Conservation (phyloP, 1,140 invertebrate species). For the Anastrepha obliqua region DNA sequence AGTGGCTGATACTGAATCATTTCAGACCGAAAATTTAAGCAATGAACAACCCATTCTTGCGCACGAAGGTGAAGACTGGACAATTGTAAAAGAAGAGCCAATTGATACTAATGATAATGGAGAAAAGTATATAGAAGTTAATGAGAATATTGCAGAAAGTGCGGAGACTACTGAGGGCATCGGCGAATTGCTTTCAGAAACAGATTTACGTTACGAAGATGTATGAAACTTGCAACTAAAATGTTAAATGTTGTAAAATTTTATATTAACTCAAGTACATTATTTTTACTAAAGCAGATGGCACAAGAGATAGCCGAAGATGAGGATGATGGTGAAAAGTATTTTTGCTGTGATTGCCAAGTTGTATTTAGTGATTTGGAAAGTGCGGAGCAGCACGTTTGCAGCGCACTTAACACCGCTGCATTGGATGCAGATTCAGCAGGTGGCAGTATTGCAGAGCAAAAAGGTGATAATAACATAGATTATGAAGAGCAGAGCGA, state of each 20-base stretch:
- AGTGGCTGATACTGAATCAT: neutral
- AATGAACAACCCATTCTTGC: neutral
- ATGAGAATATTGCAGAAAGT: constrained; percentile 21
- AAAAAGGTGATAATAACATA: constrained; percentile 57
- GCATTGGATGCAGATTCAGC: constrained; percentile 55
- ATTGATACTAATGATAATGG: neutral
- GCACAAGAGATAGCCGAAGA: neutral
- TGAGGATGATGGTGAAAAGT: constrained; percentile 60
- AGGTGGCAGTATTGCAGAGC: neutral
- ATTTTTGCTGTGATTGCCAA: constrained; percentile 70
- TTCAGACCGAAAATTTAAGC: neutral
- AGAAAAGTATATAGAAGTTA: constrained; percentile 30
- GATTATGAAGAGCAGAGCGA: neutral
- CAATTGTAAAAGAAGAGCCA: neutral
- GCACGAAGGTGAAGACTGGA: neutral
- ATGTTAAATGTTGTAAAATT: too few species aligned
- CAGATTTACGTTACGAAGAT: neutral
- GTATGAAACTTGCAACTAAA: neutral
- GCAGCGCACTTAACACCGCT: constrained; percentile 19
- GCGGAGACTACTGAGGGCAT: neutral
- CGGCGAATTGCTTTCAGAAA: neutral
- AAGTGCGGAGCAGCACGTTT: constrained; percentile 66
- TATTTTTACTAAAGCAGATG: neutral
- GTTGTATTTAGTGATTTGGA: constrained; percentile 65
- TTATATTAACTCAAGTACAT: too few species aligned